phyloP scores from a whole-genome alignment of 2,113 vertebrate genomes.

The Aphelocoma coerulescens region DNA sequence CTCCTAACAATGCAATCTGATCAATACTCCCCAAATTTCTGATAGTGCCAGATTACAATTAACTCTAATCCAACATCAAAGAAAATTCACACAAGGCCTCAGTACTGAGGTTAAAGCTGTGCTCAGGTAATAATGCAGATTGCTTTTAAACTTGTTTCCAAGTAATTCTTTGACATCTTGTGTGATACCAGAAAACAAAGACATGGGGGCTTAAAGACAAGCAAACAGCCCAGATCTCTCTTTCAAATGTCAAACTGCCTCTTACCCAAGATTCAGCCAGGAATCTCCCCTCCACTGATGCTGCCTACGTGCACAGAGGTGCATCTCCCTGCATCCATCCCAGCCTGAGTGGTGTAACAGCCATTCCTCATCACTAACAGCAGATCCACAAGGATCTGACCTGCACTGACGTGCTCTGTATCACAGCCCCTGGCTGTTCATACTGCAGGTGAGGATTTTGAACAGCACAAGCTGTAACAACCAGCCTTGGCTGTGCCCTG shows the following conservation, averaged over 20 bases:
- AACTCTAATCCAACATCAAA: background rate
- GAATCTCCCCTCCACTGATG: background rate
- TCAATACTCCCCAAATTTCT: background rate
- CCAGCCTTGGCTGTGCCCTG: background rate
- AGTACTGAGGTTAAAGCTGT: background rate
- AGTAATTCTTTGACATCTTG: background rate
- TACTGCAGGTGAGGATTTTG: background rate
- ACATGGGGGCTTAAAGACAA: background rate
- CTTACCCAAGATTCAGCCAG: background rate
- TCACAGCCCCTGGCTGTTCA: background rate
- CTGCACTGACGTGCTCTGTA: background rate
- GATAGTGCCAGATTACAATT: background rate
- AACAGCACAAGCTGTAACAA: background rate
- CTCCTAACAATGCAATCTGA: background rate
- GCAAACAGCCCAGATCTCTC: background rate
- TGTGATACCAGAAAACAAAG: background rate
- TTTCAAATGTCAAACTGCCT: background rate
- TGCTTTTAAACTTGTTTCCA: background rate
- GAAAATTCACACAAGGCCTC: background rate
- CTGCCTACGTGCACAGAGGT: background rate
- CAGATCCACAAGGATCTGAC: background rate
- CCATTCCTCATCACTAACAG: background rate
- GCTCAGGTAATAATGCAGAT: background rate
- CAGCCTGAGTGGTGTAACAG: background rate
- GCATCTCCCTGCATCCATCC: background rate